Evolutionary conservation across 2,888 invertebrate species (phyloP).

Genomic region (Girardia tigrina): DNA sequence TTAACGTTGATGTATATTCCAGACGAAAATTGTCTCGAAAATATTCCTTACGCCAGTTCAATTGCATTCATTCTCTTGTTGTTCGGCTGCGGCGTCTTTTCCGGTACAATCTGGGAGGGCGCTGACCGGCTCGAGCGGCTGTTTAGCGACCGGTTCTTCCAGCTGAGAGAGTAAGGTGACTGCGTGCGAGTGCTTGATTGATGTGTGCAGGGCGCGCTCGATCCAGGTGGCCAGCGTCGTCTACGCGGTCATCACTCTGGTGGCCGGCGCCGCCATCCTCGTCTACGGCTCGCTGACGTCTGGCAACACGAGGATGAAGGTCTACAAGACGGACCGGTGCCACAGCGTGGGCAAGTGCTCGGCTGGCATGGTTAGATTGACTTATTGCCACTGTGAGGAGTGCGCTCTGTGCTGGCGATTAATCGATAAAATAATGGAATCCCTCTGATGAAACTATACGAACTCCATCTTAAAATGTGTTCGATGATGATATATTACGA

Average conservation of each 20-base stretch:
- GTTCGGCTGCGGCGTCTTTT: constrained; percentile 46
- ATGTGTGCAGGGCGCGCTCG: not conserved
- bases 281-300: not conserved
- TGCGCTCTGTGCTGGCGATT: no score
- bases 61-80: constrained; percentile 45
- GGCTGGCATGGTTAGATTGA: not conserved
- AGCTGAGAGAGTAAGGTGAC: not conserved
- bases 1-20: not conserved
- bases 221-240: not conserved
- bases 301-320: not conserved
- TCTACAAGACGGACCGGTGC: not conserved
- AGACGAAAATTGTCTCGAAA: constrained; percentile 41
- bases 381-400: no score
- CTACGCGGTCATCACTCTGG: not conserved
- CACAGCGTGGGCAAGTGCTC: not conserved
- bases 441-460: no score
- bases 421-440: no score
- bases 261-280: not conserved
- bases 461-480: no score
- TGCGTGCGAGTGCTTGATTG: no score
- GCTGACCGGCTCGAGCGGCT: constrained; percentile 21
- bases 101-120: constrained; percentile 46
- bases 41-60: constrained; percentile 47
- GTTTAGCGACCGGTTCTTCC: not conserved
- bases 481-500: no score